Conservation (phyloP, 2,113 vertebrate genomes). For the Conger conger region DNA sequence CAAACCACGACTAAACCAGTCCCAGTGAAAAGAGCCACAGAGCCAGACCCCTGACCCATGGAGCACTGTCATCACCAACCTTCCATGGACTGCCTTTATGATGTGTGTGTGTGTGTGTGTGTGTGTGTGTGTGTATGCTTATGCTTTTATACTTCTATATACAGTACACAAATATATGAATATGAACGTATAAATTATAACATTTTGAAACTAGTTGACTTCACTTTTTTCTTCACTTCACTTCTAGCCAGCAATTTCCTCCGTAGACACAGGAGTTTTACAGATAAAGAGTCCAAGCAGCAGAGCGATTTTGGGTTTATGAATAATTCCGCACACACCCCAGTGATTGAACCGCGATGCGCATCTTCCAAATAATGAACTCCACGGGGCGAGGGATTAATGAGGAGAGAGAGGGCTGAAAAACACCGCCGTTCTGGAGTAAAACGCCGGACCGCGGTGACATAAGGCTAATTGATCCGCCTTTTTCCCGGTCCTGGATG, state of each 20-base stretch:
- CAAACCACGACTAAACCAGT: too few species aligned
- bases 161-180: background rate
- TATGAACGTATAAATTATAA: background rate
- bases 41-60: too few species aligned
- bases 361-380: background rate
- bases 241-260: background rate
- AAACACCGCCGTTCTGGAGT: background rate
- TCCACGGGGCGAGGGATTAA: background rate
- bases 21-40: too few species aligned
- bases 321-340: slow-evolving; percentile 3
- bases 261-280: background rate
- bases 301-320: background rate
- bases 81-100: too few species aligned
- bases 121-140: background rate
- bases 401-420: background rate
- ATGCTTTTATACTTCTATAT: too few species aligned
- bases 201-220: background rate
- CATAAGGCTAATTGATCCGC: background rate
- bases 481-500: background rate
- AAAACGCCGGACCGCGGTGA: background rate
- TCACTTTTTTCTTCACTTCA: background rate
- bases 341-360: background rate
- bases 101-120: background rate
- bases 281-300: background rate
- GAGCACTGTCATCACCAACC: too few species aligned